phyloP scores from a whole-genome alignment of 2,113 vertebrate species.

The Bufo bufo region DNA sequence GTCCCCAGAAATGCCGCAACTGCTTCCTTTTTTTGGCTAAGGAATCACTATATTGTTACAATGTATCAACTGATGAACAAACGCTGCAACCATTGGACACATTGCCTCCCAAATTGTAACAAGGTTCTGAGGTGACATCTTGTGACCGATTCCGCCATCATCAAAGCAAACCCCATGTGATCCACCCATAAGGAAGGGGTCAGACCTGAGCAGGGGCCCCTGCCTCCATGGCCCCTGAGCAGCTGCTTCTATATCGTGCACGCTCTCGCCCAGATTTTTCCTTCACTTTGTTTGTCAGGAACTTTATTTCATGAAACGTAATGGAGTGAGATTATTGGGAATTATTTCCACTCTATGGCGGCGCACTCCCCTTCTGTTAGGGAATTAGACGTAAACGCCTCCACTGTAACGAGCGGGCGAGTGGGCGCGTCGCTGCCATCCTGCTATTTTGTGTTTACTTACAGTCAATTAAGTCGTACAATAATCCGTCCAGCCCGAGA shows the following conservation, averaged over 20 bases:
- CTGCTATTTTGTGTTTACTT: conserved; percentile 74
- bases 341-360: conserved; percentile 78
- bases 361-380: conserved; percentile 74
- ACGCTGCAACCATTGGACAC: no score
- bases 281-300: not conserved
- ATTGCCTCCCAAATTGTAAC: no score
- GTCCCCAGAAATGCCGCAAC: no score
- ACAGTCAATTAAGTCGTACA: conserved; percentile 80
- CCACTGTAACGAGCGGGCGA: conserved; percentile 67
- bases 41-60: no score
- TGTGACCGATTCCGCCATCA: no score
- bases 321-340: conserved; percentile 79
- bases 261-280: not conserved
- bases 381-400: conserved; percentile 76
- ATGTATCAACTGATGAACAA: no score
- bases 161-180: no score
- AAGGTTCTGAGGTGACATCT: no score
- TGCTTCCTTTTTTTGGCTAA: no score
- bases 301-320: conserved; percentile 75
- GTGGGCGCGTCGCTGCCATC: conserved; percentile 64
- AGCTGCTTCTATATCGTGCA: not conserved
- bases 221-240: no score
- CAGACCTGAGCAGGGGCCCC: no score
- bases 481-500: conserved; percentile 74
- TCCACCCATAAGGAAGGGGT: no score